Evolutionary conservation across 2,113 vertebrate genomes (phyloP), one percentile per base, ranked within the genome.

Genomic region (Erythrolamprus reginae): DNA sequence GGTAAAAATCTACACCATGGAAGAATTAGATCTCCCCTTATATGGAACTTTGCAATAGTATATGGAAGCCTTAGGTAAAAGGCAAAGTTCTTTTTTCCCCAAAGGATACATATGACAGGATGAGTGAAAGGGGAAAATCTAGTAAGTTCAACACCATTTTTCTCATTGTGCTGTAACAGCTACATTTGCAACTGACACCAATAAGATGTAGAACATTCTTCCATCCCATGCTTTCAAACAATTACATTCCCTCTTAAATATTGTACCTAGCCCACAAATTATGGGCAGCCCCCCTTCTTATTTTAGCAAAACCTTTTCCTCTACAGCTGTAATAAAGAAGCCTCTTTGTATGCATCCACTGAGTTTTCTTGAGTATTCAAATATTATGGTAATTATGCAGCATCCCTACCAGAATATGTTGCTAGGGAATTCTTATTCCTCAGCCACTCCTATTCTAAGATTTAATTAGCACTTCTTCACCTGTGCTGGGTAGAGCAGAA

Each of bases 391-490:
- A 91, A 93, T 90, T 88, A 90, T 88, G 91, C 93, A 92, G 94
- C 93, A 95, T 94, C 92, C 91, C 94, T 7, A 0, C 92, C 92
- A 93, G 89, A 1, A n/a, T 0, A 0, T 92, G 91, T 96, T 96
- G 93, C 95, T 93, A 95, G 93, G 93, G 92, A 92, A 94, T 90
- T 93, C 94, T 93, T 89, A 87, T 92, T 95, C 92, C 94, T 87
- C 82, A 91, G 95, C 93, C 93, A 93, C 53, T 93, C 93, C 93
- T 92, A 51, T 2, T 42, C 82, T 56, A 19, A 92, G 90, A 89
- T 51, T 94, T 91, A 89, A 88, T 90, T 95, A 94, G 92, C 92
- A 96, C 90, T 86, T 85, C 88, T 90, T 93, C 95, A 94, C 61
- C 91, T 93, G 85, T 87, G 92, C 88, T 93, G 90, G 90, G 82